Evolutionary conservation across 1,140 invertebrate species (phyloP).

Genomic region (Steinernema feltiae): DNA sequence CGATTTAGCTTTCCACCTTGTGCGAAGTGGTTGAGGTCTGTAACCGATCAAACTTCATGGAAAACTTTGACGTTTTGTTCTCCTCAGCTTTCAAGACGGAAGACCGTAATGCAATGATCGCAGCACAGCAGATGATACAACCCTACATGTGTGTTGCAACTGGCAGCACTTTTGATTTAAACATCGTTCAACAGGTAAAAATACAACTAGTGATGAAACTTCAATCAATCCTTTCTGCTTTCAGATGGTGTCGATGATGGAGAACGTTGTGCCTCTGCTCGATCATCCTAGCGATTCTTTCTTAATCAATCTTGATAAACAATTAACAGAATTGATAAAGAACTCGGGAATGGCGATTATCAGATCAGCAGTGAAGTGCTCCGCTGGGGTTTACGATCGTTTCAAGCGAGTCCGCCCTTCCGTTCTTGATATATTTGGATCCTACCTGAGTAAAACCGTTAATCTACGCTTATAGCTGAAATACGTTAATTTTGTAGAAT

Average conservation of each 20-base stretch:
- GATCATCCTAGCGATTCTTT: constrained; percentile 95
- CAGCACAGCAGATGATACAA: constrained; percentile 93
- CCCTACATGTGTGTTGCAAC: constrained; percentile 72
- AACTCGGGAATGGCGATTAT: constrained; percentile 77
- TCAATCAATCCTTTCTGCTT: neutral
- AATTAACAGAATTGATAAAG: constrained; percentile 85
- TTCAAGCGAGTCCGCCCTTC: constrained; percentile 74
- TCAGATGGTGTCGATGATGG: constrained; percentile 68
- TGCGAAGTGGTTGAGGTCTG: constrained; percentile 77
- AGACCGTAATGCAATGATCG: constrained; percentile 71
- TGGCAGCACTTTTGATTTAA: constrained; percentile 21
- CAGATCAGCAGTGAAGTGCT: constrained; percentile 29
- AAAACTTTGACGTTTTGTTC: constrained; percentile 65
- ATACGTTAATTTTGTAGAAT: constrained; percentile 17
- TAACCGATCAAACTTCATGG: constrained; percentile 66
- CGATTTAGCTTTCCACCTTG: constrained; percentile 76
- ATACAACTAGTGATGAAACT: constrained; percentile 23
- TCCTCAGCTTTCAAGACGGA: neutral
- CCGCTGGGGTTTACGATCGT: constrained; percentile 50
- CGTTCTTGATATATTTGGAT: constrained; percentile 81
- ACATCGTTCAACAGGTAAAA: constrained; percentile 23
- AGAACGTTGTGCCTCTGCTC: constrained; percentile 92
- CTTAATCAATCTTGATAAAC: constrained; percentile 86
- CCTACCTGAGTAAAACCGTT: constrained; percentile 59
- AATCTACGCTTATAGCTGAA: constrained; percentile 15